A percentile compares a stretch with the other conserved stretches of the same genome.
These are phyloP conservation scores for Cygnus buccinator DNA, from an alignment of 2,113 vertebrate species.

Conservation along the genomic window DNA sequence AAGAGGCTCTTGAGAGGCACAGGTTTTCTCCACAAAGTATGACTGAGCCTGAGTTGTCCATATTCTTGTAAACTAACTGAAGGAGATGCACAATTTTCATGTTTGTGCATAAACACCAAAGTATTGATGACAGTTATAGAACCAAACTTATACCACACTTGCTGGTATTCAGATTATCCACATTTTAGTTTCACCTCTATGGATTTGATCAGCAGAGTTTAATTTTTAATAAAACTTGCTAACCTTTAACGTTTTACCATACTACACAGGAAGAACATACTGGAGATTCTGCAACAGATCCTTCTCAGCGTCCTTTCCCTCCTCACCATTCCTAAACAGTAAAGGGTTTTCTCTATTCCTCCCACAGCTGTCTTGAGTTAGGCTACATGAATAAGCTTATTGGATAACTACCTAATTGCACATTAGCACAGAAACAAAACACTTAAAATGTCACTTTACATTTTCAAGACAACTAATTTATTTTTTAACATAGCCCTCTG, in stretches of 20 bases:
- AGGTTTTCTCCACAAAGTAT: fast-evolving
- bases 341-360: not conserved
- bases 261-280: not conserved
- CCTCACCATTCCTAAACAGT: not conserved
- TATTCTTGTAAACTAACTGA: not conserved
- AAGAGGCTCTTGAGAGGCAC: not conserved
- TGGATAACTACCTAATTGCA: slow-evolving; percentile 75
- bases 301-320: not conserved
- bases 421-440: slow-evolving; percentile 68
- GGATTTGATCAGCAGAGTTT: not conserved
- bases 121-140: not conserved
- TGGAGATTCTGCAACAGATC: not conserved
- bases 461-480: slow-evolving; percentile 64
- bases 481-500: not conserved
- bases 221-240: not conserved
- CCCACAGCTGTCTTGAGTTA: slow-evolving; percentile 72
- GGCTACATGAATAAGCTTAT: slow-evolving; percentile 60
- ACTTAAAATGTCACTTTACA: slow-evolving; percentile 69
- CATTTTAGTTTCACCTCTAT: not conserved
- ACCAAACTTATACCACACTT: not conserved
- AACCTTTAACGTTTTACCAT: not conserved
- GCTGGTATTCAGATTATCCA: not conserved
- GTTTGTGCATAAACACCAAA: not conserved
- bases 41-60: not conserved
- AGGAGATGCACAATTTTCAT: not conserved